These are phyloP conservation scores for Morpho helenor DNA, from an alignment of 2,888 invertebrate genomes.

Conservation along the genomic window DNA sequence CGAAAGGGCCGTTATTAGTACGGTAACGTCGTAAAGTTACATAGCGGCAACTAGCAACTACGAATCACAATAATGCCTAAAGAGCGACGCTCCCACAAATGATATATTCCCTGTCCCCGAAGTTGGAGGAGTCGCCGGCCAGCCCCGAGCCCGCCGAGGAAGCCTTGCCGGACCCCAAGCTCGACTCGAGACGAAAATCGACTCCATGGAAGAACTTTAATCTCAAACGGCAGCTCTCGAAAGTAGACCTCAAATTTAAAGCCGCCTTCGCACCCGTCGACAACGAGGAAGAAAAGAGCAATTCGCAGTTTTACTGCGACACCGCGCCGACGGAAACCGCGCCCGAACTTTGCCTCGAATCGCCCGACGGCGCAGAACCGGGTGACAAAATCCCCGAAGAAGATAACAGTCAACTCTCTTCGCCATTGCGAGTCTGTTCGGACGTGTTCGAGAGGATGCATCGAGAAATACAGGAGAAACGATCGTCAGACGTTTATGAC, in stretches of 20 bases:
- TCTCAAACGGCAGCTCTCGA: slow-evolving; percentile 89
- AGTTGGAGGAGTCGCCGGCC: slow-evolving; percentile 56
- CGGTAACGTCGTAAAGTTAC: slow-evolving; percentile 8
- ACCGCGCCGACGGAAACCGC: slow-evolving; percentile 41
- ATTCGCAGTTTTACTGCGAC: slow-evolving; percentile 65
- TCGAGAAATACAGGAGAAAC: slow-evolving; percentile 55
- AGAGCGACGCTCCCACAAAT: slow-evolving; percentile 48
- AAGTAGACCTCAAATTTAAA: slow-evolving; percentile 87
- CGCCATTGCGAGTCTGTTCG: slow-evolving; percentile 58
- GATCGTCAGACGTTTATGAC: slow-evolving; percentile 55
- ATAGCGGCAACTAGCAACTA: slow-evolving; percentile 5
- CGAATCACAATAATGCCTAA: slow-evolving; percentile 18
- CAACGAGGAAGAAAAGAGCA: slow-evolving; percentile 52
- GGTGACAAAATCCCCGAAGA: slow-evolving; percentile 30
- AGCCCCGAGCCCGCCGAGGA: slow-evolving; percentile 44
- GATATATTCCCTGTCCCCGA: slow-evolving; percentile 55
- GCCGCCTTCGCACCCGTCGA: slow-evolving; percentile 79
- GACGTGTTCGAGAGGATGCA: slow-evolving; percentile 68
- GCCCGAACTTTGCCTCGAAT: slow-evolving; percentile 40
- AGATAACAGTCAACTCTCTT: slow-evolving; percentile 37
- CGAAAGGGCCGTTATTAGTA: slow-evolving; percentile 16
- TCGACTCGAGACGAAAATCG: slow-evolving; percentile 80
- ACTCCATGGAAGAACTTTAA: slow-evolving; percentile 89
- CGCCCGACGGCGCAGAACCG: slow-evolving; percentile 37
- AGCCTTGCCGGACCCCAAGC: slow-evolving; percentile 42